Percentiles rank a stretch among this genome's conserved stretches.
phyloP scores from a whole-genome alignment of 2,888 invertebrate species.

The Globia sparganii region DNA sequence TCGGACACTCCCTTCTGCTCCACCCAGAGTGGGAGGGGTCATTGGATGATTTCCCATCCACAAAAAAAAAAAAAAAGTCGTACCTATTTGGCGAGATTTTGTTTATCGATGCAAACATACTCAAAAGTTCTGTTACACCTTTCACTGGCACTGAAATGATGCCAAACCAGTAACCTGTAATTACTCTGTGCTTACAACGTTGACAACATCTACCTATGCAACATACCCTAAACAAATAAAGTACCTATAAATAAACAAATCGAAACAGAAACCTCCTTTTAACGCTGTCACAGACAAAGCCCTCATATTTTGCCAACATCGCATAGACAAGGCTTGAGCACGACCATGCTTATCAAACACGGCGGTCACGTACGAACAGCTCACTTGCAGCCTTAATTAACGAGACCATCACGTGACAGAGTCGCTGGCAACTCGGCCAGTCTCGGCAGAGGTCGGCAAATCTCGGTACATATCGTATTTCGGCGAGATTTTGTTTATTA shows the following conservation, averaged over 20 bases:
- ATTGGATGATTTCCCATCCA: too few species aligned
- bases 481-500: slow-evolving; percentile 28
- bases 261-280: not conserved
- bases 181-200: not conserved
- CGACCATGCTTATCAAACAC: slow-evolving; percentile 46
- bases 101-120: too few species aligned
- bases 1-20: too few species aligned
- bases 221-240: not conserved
- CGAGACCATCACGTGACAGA: slow-evolving; percentile 53
- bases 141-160: not conserved
- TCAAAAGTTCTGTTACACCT: too few species aligned
- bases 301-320: slow-evolving; percentile 5
- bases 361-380: slow-evolving; percentile 53
- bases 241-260: not conserved
- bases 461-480: slow-evolving; percentile 1
- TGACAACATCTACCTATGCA: not conserved
- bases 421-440: not conserved
- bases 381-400: slow-evolving; percentile 62
- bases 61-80: too few species aligned
- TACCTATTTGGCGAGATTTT: too few species aligned
- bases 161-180: not conserved
- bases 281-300: not conserved
- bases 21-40: too few species aligned
- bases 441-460: slow-evolving; percentile 2
- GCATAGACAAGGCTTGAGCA: not conserved